Percentiles rank a stretch among this genome's conserved stretches.
Conservation (phyloP, 64 coral and sea anemone genomes). For the Orbicella faveolata region DNA sequence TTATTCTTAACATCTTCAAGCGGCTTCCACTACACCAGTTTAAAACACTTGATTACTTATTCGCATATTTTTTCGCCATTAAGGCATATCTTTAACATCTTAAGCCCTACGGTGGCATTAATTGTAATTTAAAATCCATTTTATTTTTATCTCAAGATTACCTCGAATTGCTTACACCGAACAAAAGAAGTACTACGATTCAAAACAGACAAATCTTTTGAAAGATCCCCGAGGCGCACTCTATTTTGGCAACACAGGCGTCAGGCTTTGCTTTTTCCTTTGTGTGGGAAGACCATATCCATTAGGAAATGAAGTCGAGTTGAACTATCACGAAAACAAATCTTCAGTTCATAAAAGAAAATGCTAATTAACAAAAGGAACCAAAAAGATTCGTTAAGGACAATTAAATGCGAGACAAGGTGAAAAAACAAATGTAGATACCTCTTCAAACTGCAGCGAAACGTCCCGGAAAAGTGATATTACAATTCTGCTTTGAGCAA, state of each 20-base stretch:
- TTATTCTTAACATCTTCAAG: background rate
- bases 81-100: background rate
- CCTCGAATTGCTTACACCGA: background rate
- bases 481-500: too few species aligned
- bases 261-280: background rate
- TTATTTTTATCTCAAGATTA: slow-evolving; percentile 5
- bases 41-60: background rate
- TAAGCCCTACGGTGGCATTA: background rate
- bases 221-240: background rate
- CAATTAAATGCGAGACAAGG: background rate
- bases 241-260: slow-evolving; percentile 30
- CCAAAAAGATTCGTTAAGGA: background rate
- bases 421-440: background rate
- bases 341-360: background rate
- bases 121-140: background rate
- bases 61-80: background rate
- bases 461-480: too few species aligned
- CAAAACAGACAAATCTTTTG: background rate
- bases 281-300: background rate
- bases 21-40: background rate
- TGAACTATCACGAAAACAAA: slow-evolving; percentile 23
- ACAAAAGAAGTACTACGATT: background rate
- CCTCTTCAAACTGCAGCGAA: too few species aligned
- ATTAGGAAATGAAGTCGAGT: slow-evolving; percentile 19
- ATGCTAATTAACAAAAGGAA: background rate